A percentile compares a stretch with the other conserved stretches of the same genome.
phyloP scores from a whole-genome alignment of 2,797 vertebrate genomes.

The Aviceda cuculoides region DNA sequence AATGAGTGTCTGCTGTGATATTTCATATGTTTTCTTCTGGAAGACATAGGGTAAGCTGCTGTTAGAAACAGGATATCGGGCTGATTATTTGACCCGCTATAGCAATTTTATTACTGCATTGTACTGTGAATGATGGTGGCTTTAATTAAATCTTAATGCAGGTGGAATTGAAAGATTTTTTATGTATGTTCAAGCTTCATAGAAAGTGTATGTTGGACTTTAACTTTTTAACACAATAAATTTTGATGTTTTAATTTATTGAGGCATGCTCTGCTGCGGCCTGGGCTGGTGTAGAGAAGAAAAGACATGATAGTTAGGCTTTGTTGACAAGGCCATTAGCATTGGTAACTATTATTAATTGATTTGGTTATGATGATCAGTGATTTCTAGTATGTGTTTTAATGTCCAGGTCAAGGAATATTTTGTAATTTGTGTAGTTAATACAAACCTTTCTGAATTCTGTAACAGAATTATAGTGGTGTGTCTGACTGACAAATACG shows the following conservation, averaged over 20 bases:
- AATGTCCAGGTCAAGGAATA: not conserved
- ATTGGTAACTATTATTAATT: not conserved
- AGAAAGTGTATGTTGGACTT: not conserved
- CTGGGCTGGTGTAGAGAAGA: not conserved
- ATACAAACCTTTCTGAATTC: not conserved
- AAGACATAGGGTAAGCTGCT: not conserved
- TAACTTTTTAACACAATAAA: not conserved
- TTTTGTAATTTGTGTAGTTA: not conserved
- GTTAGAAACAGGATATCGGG: not conserved
- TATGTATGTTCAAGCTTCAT: not conserved
- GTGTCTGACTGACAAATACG: not conserved
- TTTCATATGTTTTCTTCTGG: not conserved
- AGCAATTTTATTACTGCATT: not conserved
- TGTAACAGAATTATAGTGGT: not conserved
- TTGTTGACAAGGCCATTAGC: not conserved
- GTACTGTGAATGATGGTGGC: not conserved
- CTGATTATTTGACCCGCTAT: not conserved
- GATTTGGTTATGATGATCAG: not conserved
- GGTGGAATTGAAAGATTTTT: not conserved
- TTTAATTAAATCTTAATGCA: not conserved
- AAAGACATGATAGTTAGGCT: not conserved
- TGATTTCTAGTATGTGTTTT: not conserved
- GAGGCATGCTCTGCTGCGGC: not conserved
- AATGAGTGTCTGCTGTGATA: not conserved
- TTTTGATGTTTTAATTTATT: not conserved